These are phyloP conservation scores for Phalacrocorax pelagicus DNA, from an alignment of 2,113 vertebrate genomes.

Conservation along the genomic window DNA sequence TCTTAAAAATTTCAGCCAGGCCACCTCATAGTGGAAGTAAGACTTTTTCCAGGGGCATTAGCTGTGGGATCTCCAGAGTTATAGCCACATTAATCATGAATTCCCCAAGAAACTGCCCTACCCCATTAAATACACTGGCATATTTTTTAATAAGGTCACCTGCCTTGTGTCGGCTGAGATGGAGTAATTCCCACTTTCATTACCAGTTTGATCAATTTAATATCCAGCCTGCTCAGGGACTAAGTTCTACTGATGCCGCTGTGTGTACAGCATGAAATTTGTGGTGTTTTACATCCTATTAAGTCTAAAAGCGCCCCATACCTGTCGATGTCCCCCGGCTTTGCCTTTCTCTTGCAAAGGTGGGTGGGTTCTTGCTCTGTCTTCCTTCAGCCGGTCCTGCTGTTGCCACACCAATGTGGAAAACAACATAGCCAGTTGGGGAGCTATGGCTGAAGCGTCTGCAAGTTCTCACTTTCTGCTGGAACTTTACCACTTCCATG, in stretches of 20 bases:
- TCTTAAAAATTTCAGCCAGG: neutral
- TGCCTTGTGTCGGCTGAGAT: slow-evolving; percentile 61
- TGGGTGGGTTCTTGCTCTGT: neutral
- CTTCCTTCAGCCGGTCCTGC: neutral
- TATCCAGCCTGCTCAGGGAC: slow-evolving; percentile 53
- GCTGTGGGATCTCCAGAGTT: slow-evolving; percentile 48
- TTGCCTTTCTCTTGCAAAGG: neutral
- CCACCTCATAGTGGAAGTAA: slow-evolving; percentile 24
- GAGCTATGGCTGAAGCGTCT: neutral
- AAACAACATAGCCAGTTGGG: accelerated
- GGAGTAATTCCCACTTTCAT: slow-evolving; percentile 69
- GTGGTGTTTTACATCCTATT: neutral
- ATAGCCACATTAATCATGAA: slow-evolving; percentile 63
- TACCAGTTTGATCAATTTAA: slow-evolving; percentile 70
- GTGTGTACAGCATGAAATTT: slow-evolving; percentile 29
- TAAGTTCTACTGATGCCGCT: neutral
- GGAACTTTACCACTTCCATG: neutral
- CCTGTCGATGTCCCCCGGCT: neutral
- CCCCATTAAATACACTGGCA: slow-evolving; percentile 69
- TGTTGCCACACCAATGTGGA: neutral
- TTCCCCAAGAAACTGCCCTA: slow-evolving; percentile 68
- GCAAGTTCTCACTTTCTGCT: neutral
- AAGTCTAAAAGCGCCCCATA: neutral
- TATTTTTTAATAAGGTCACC: slow-evolving; percentile 72
- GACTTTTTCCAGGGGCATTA: slow-evolving; percentile 51